A percentile compares a stretch with the other conserved stretches of the same genome.
Conservation (phyloP, 2,888 invertebrate genomes). For the Tridacna crocea region DNA sequence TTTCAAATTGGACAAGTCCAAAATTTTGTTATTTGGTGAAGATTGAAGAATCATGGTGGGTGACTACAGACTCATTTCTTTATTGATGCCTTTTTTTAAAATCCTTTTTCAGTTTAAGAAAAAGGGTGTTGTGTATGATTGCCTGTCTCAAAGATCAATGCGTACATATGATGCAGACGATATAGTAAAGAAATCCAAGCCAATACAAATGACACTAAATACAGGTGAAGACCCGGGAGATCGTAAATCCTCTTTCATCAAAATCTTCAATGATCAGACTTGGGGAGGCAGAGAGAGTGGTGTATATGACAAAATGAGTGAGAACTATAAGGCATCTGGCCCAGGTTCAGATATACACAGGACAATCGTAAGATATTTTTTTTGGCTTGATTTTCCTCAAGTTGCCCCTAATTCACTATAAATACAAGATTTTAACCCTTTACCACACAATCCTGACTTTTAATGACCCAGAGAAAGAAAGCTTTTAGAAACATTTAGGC, state of each 20-base stretch:
- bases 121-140: constrained; percentile 1
- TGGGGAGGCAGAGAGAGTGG: constrained; percentile 12
- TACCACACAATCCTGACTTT: no score
- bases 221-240: background rate
- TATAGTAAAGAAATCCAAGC: background rate
- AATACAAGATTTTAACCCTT: no score
- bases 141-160: background rate
- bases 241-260: constrained; percentile 1
- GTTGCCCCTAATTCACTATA: no score
- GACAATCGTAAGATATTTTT: background rate
- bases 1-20: no score
- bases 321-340: constrained; percentile 13
- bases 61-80: no score
- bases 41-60: no score
- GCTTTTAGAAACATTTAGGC: no score
- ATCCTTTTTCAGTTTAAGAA: background rate
- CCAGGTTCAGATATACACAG: background rate
- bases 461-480: no score
- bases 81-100: no score
- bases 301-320: constrained; percentile 16
- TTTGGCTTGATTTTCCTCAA: no score
- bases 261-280: constrained; percentile 1
- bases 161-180: background rate
- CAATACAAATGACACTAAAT: background rate
- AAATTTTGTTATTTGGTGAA: no score